Percentiles rank a stretch among this genome's conserved stretches.
phyloP scores from a whole-genome alignment of 2,888 invertebrate genomes.

The Dascillus cervinus region DNA sequence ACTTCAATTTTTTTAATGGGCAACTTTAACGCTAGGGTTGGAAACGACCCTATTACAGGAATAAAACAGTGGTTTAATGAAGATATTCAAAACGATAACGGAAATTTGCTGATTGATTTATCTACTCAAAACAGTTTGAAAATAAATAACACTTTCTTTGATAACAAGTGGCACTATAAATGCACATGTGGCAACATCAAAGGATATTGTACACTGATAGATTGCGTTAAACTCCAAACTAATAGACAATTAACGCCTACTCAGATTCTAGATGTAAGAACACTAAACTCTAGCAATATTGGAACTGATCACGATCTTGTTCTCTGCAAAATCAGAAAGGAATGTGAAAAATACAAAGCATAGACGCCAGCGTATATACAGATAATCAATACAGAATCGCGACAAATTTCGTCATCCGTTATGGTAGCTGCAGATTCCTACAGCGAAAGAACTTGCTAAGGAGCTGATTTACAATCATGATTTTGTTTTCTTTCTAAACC shows the following conservation, averaged over 20 bases:
- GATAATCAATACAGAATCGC: too few relatives aligned
- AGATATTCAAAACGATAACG: constrained; percentile 9
- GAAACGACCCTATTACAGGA: constrained; percentile 1
- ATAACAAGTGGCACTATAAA: constrained; percentile 11
- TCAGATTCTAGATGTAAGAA: constrained; percentile 11
- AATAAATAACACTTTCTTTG: constrained; percentile 14
- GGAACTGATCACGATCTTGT: constrained; percentile 11
- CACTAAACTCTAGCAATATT: constrained; percentile 8
- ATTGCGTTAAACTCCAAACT: constrained; percentile 11
- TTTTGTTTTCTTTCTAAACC: too few relatives aligned
- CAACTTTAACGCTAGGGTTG: constrained; percentile 1
- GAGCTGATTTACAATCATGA: too few relatives aligned
- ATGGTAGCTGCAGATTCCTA: too few relatives aligned
- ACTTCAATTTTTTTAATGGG: too few relatives aligned
- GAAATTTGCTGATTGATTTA: constrained; percentile 4
- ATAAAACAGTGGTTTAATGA: constrained; percentile 3
- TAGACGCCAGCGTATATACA: too few relatives aligned
- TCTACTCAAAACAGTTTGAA: constrained; percentile 6
- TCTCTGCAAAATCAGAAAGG: constrained; percentile 8
- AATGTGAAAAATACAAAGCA: too few relatives aligned
- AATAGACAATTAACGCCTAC: constrained; percentile 9
- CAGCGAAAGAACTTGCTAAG: too few relatives aligned
- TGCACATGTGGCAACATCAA: constrained; percentile 11
- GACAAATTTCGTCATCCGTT: too few relatives aligned
- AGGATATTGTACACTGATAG: constrained; percentile 11